Conservation (phyloP, 1,140 invertebrate species). For the Episyrphus balteatus region DNA sequence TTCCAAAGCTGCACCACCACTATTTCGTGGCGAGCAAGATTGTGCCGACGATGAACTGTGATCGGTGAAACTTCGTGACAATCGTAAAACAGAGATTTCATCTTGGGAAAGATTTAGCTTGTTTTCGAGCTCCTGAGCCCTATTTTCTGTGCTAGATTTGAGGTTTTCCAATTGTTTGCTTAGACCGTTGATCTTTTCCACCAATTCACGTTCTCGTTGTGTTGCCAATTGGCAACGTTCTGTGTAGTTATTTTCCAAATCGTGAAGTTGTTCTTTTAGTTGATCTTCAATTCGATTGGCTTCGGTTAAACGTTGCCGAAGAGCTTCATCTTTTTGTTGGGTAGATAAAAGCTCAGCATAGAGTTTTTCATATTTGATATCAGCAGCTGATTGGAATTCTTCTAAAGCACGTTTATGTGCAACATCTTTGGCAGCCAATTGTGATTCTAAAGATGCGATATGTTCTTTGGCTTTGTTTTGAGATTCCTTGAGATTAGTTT, state of each 20-base stretch:
- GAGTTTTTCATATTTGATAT: slow-evolving; percentile 7
- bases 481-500: slow-evolving; percentile 22
- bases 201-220: slow-evolving; percentile 26
- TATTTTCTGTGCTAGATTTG: slow-evolving; percentile 15
- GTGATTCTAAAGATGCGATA: slow-evolving; percentile 18
- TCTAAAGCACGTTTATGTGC: slow-evolving; percentile 20
- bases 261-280: slow-evolving; percentile 20
- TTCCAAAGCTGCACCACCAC: slow-evolving; percentile 8
- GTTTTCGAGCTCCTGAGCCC: slow-evolving; percentile 25
- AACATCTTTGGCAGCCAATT: slow-evolving; percentile 20
- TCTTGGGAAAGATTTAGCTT: slow-evolving; percentile 25
- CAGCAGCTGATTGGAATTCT: slow-evolving; percentile 15
- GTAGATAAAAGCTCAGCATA: neutral
- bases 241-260: slow-evolving; percentile 17
- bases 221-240: slow-evolving; percentile 15
- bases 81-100: slow-evolving; percentile 31
- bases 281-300: too few species aligned
- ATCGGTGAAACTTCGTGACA: slow-evolving; percentile 6
- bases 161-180: slow-evolving; percentile 22
- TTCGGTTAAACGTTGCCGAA: slow-evolving; percentile 19
- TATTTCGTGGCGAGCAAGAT: neutral
- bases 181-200: slow-evolving; percentile 19
- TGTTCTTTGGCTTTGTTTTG: slow-evolving; percentile 24
- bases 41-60: slow-evolving; percentile 3
- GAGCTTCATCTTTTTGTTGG: slow-evolving; percentile 21